Evolutionary conservation across 2,113 vertebrate species (phyloP).

Genomic region (Pedetes capensis): DNA sequence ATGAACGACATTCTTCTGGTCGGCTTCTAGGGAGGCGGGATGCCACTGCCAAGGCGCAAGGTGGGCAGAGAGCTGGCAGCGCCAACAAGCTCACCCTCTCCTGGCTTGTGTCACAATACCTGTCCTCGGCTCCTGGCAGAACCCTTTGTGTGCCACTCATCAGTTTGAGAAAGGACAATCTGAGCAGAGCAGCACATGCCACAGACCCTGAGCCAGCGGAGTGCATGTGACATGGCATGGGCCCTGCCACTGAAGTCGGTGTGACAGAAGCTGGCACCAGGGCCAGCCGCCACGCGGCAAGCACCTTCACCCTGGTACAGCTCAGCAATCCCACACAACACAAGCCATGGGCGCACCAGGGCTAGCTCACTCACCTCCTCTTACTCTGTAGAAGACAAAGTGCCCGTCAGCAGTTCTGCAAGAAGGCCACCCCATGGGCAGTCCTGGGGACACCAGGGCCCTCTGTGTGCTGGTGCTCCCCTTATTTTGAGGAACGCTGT

Average conservation of each 20-base stretch:
- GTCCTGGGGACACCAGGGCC: too few relatives aligned
- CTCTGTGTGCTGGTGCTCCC: neutral
- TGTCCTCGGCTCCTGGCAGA: accelerated
- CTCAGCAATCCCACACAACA: neutral
- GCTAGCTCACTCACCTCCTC: accelerated
- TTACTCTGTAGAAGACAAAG: neutral
- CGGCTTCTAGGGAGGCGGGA: neutral
- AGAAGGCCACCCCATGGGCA: accelerated
- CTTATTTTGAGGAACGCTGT: neutral
- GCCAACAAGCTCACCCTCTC: accelerated
- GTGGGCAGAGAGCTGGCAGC: accelerated
- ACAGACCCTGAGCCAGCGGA: neutral
- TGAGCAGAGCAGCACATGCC: accelerated
- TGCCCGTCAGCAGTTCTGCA: neutral
- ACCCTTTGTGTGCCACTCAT: accelerated
- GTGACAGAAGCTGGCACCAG: neutral
- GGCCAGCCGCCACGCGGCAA: neutral
- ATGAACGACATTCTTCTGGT: neutral
- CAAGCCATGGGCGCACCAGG: neutral
- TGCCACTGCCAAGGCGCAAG: accelerated
- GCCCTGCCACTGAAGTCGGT: neutral
- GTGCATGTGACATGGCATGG: accelerated
- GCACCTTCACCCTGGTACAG: too few relatives aligned
- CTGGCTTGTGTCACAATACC: accelerated
- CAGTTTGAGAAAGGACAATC: accelerated